These are phyloP conservation scores for Drosophila stalkeri DNA, from an alignment of 2,888 invertebrate species.

Conservation along the genomic window DNA sequence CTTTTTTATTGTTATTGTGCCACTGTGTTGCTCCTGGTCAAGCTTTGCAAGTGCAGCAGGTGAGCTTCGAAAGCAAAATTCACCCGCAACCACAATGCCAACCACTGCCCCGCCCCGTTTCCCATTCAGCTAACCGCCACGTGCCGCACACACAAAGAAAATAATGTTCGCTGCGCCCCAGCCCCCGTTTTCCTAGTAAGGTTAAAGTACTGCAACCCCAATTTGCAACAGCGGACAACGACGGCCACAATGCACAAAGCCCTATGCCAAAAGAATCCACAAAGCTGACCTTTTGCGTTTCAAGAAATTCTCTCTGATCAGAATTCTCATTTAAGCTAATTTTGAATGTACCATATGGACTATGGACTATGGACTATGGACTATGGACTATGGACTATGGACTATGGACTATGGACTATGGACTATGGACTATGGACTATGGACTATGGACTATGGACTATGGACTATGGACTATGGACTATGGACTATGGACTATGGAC, in stretches of 20 bases:
- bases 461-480: too few species aligned
- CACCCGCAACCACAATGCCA: slow-evolving; percentile 8
- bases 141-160: slow-evolving; percentile 8
- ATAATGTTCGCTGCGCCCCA: slow-evolving; percentile 24
- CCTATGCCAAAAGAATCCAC: neutral
- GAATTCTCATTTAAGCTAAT: neutral
- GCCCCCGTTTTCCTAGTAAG: slow-evolving; percentile 21
- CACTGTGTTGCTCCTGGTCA: slow-evolving; percentile 24
- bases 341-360: too few species aligned
- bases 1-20: slow-evolving; percentile 10
- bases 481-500: too few species aligned
- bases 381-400: too few species aligned
- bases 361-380: too few species aligned
- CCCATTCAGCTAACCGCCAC: neutral
- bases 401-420: too few species aligned
- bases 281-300: neutral
- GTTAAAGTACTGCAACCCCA: slow-evolving; percentile 32
- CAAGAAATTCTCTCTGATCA: neutral
- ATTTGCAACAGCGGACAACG: neutral
- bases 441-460: too few species aligned
- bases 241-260: neutral
- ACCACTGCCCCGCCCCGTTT: neutral
- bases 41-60: slow-evolving; percentile 34
- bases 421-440: too few species aligned
- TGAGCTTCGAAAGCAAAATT: slow-evolving; percentile 1